Base-by-base conservation (phyloP, 2,113 vertebrate species). In the Barbus barbus region DNA sequence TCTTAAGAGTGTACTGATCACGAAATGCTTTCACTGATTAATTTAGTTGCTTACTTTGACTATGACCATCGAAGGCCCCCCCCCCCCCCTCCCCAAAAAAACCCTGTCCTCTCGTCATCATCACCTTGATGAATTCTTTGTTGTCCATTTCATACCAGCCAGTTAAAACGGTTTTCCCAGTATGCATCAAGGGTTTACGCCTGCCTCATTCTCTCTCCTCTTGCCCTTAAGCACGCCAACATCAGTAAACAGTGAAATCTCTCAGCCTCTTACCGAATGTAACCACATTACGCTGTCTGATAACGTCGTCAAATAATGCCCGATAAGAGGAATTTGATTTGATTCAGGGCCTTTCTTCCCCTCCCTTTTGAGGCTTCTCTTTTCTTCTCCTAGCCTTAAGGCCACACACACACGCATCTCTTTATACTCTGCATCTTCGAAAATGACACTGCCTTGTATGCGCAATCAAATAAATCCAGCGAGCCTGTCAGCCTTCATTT, bases 311-410 rank as follows among this genome's bases (percentile, higher is more conserved):
- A 97, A 98, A 99, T 97, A 97, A 97, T 95, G 96, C 95, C 94
- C 91, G 96, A 98, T 99, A 98, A 98, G 96, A 95, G 97, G 91
- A 96, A 96, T 97, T 97, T 97, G 95, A 99, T 99, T 97, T 97
- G 96, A 98, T 96, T 97, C 95, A 91, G 81, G 87, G 92, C 87
- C 91, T 83, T 84, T 78, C 84, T 38, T 78, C 84, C 60, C 77
- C 26, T 82, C 71, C 48, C 90, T 87, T 81, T 86, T 91, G 36
- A 85, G 36, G 46, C 26, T 78, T 63, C 48, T 79, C 67, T 78
- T 78, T 81, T 83, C 46, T 74, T 48, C 38, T 58, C 33, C 53
- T 78, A 58, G 53, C 78, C 87, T 88, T 77, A 76, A 84, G 85
- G 83, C 60, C 78, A 14, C 38, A 44, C 83, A 44, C 81, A 85